Percentiles rank a stretch among this genome's conserved stretches.
Conservation (phyloP, 2,888 invertebrate species). For the Cheilosia vulpina region DNA sequence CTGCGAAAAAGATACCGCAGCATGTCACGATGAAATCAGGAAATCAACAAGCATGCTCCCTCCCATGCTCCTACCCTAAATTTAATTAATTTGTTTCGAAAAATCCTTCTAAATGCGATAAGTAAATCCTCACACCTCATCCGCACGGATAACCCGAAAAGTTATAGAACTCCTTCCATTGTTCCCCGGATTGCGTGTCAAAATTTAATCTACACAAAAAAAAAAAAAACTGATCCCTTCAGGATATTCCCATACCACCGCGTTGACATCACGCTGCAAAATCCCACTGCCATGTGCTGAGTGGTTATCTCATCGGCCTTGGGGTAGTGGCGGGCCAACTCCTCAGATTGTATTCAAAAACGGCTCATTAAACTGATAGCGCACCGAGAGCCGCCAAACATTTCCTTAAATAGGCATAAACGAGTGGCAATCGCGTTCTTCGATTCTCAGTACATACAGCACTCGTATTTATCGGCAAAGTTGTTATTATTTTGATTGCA, state of each 20-base stretch:
- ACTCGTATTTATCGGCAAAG: not conserved
- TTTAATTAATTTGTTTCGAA: not conserved
- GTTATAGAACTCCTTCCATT: not conserved
- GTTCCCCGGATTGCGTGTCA: not conserved
- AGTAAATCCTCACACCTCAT: not conserved
- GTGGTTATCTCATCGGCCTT: not conserved
- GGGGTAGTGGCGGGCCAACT: not conserved
- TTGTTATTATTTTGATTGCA: slow-evolving; percentile 1
- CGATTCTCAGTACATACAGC: not conserved
- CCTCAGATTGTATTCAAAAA: not conserved
- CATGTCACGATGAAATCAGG: not conserved
- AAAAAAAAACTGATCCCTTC: no score
- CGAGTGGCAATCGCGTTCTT: not conserved
- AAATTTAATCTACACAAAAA: slow-evolving; percentile 7
- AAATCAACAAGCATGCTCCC: not conserved
- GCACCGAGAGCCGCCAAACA: slow-evolving; percentile 1
- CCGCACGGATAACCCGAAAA: not conserved
- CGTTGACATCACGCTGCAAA: not conserved
- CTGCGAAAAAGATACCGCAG: no score
- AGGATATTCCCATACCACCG: not conserved
- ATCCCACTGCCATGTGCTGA: not conserved
- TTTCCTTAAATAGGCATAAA: slow-evolving; percentile 59
- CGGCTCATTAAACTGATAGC: slow-evolving; percentile 21
- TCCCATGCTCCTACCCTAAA: not conserved
- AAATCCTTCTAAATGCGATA: not conserved